Evolutionary conservation across 2,113 vertebrate species (phyloP).

Genomic region (Megaleporinus macrocephalus): DNA sequence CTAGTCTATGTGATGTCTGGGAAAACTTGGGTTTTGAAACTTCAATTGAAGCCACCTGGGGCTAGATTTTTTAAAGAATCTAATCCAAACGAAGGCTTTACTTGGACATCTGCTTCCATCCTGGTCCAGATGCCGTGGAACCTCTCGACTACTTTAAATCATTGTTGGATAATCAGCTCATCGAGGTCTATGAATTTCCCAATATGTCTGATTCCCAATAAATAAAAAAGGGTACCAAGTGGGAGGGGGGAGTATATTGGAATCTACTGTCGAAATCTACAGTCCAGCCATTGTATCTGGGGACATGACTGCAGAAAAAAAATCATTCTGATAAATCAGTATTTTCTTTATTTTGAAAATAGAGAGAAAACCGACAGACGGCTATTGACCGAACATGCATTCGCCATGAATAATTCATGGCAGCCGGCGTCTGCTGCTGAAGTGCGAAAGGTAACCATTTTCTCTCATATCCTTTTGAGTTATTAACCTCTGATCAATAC

Average conservation of each 20-base stretch:
- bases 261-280: too few species aligned
- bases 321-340: background rate
- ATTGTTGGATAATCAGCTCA: conserved; percentile 12
- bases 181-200: background rate
- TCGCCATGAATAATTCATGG: background rate
- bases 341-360: background rate
- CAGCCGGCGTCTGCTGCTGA: background rate
- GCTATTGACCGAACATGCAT: background rate
- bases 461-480: background rate
- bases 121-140: background rate
- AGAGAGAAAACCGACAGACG: background rate
- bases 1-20: too few species aligned
- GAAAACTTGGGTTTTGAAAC: too few species aligned
- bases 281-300: background rate
- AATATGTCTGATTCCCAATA: background rate
- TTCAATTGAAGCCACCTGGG: background rate
- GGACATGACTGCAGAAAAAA: background rate
- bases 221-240: background rate
- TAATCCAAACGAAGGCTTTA: background rate
- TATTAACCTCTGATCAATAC: background rate
- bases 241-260: background rate
- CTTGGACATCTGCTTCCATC: background rate
- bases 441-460: background rate
- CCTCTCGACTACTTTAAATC: conserved; percentile 12
- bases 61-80: conserved; percentile 1